phyloP scores from a whole-genome alignment of 2,888 invertebrate genomes.

The Callyntrura sp. region DNA sequence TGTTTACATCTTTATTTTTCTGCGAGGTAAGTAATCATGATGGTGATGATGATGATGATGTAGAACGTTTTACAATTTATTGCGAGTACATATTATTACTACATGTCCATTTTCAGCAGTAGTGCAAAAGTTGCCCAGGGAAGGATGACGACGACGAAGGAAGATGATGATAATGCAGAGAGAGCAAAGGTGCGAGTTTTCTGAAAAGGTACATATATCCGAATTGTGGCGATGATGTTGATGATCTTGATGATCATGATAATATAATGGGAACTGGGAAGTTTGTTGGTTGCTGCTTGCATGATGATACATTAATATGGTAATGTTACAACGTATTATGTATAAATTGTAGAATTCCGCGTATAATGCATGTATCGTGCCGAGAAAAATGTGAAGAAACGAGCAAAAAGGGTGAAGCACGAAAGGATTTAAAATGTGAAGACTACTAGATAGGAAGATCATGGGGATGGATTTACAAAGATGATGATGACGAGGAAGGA shows the following conservation, averaged over 20 bases:
- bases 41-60: slow-evolving; percentile 24
- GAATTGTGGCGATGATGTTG: slow-evolving; percentile 18
- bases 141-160: not conserved
- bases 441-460: not conserved
- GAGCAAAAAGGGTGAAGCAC: too few species aligned
- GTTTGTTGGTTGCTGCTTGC: not conserved
- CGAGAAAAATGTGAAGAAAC: slow-evolving; percentile 26
- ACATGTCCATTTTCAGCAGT: not conserved
- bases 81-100: not conserved
- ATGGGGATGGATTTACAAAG: not conserved
- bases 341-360: slow-evolving; percentile 6
- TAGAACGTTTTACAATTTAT: not conserved
- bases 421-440: slow-evolving; percentile 34
- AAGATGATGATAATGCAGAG: not conserved
- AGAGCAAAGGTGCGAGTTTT: not conserved
- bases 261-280: slow-evolving; percentile 53
- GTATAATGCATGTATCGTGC: not conserved
- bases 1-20: slow-evolving; percentile 28
- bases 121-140: not conserved
- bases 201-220: slow-evolving; percentile 6
- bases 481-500: slow-evolving; percentile 48
- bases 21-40: not conserved
- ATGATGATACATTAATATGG: not conserved
- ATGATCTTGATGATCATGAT: slow-evolving; percentile 5
- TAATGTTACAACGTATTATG: not conserved